A percentile compares a stretch with the other conserved stretches of the same genome.
Evolutionary conservation across 2,888 invertebrate genomes (phyloP).

Genomic region (Abrostola tripartita): DNA sequence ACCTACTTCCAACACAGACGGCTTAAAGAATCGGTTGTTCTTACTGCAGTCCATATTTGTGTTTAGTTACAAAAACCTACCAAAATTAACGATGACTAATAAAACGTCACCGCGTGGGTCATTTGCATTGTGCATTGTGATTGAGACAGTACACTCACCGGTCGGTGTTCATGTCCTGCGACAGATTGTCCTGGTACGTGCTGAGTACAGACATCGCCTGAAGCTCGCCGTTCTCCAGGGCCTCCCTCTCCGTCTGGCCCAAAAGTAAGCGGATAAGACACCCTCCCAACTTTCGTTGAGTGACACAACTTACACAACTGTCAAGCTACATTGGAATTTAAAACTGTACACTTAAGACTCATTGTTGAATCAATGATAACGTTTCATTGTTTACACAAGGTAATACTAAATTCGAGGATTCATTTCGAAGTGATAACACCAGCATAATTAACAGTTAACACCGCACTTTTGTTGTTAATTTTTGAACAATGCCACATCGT

Average conservation of each 20-base stretch:
- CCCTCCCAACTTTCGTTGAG: slow-evolving; percentile 13
- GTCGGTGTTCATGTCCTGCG: slow-evolving; percentile 89
- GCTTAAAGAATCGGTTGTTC: slow-evolving; percentile 25
- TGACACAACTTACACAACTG: slow-evolving; percentile 7
- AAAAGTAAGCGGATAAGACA: slow-evolving; percentile 62
- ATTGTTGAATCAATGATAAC: slow-evolving; percentile 25
- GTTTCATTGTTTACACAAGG: neutral
- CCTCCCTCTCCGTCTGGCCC: slow-evolving; percentile 81
- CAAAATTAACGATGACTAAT: slow-evolving; percentile 43
- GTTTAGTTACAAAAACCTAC: slow-evolving; percentile 35
- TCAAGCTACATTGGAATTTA: slow-evolving; percentile 30
- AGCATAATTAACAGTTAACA: slow-evolving; percentile 58
- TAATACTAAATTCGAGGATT: slow-evolving; percentile 13
- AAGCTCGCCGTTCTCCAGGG: slow-evolving; percentile 79
- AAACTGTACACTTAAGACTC: slow-evolving; percentile 16
- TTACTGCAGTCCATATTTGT: slow-evolving; percentile 9
- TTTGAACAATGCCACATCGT: slow-evolving; percentile 64
- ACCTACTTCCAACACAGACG: slow-evolving; percentile 13
- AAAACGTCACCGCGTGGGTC: slow-evolving; percentile 30
- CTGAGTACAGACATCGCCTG: slow-evolving; percentile 89
- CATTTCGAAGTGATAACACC: slow-evolving; percentile 30
- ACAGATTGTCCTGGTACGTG: slow-evolving; percentile 88
- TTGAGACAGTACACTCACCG: slow-evolving; percentile 78
- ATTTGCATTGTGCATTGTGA: slow-evolving; percentile 33
- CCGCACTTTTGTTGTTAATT: slow-evolving; percentile 53